Base-by-base conservation (phyloP, 2,113 vertebrate species). In the Coptodon bakossiorum region DNA sequence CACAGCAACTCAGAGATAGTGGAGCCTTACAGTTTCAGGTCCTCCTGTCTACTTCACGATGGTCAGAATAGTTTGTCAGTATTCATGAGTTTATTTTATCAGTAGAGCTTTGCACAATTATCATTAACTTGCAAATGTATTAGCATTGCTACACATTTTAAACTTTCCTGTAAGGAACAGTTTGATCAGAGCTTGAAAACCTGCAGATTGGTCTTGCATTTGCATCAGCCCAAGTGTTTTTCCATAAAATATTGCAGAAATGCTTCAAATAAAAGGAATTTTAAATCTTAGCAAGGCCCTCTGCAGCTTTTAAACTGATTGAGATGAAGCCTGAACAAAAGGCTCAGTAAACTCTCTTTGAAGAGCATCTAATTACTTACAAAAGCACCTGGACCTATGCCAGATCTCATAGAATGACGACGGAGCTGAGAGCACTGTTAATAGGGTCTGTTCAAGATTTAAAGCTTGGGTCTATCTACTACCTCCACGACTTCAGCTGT, bases 301-400 rank as follows among this genome's bases (percentile, higher is more conserved):
- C 80, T 16, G n/a, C 29, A 83, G 81, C 59, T 88, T 81, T 90
- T 85, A 86, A 90, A 90, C 61, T 50, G 50, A 45, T 56, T 14
- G 81, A 90, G 82, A 93, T 89, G 86, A 89, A 88, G 82, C 71
- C 40, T 34, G 31, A 92, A 94, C 92, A 92, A 93, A 91, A 85
- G 52, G 40, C 86, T 71, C 68, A 22, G 81, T 85, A 82, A 93
- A 93, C 61, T 88, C 61, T 80, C 79, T 90, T 91, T 91, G 87
- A 91, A 94, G 83, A 93, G 88, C 83, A 59, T 84, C 83, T 88
- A 87, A 93, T 94, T 94, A 92, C 92, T 80, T 81, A 82, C 83
- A 90, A 89, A 92, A 92, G 84, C 56, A 87, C 22, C 71, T 90
- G 90, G 88, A 73, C 43, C 59, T 50, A 31, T 82, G 91, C 88